Evolutionary conservation across 92 coral and sea anemone species (phyloP), one percentile per base, ranked within the genome.

Genomic region (Heteractis magnifica): DNA sequence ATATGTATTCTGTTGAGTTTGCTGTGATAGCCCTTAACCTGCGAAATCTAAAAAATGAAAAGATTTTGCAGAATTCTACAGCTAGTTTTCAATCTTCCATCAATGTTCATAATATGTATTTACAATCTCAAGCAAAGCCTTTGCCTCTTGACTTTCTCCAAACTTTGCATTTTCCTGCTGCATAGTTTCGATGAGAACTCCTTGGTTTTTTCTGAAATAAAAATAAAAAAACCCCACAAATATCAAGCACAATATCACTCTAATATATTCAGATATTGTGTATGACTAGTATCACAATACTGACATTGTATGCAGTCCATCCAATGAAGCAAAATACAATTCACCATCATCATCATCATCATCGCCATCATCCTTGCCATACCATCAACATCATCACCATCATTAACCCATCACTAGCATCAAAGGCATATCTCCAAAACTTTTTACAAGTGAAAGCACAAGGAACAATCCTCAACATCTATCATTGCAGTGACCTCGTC

Each of bases 101-200:
- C 13, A 5, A 58, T 10, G 16, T n/a, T 10, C 5, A 11, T 1
- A 62, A 62, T 18, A 0, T 20, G 51, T 70, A 23, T 84, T 89
- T 90, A 97, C 99, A 90, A 92, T 86, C 77, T 90, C 90, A 10
- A 90, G 88, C 11, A 97, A 90, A 65, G 95, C 96, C 72, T 90
- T 93, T 5, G 95, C 94, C 62, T 90, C 92, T 41, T 92, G 92
- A 75, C 91, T 89, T 64, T 94, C 99, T 65, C 90, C 87, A 88
- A 86, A 97, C 86, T 97, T 97, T 60, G 93, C 90, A 90, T 97
- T 97, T 89, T 97, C 99, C 77, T 97, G 98, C 65, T 97, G 97
- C 87, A 97, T 97, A 14, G 99, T 97, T 79, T 97, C 99, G 72
- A 94, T 94, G 56, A 97, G 92, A 80, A 97, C 85, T 71, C 95